A percentile compares a stretch with the other conserved stretches of the same genome.
These are phyloP conservation scores for Pollenia angustigena DNA, from an alignment of 2,888 invertebrate species.

Conservation along the genomic window DNA sequence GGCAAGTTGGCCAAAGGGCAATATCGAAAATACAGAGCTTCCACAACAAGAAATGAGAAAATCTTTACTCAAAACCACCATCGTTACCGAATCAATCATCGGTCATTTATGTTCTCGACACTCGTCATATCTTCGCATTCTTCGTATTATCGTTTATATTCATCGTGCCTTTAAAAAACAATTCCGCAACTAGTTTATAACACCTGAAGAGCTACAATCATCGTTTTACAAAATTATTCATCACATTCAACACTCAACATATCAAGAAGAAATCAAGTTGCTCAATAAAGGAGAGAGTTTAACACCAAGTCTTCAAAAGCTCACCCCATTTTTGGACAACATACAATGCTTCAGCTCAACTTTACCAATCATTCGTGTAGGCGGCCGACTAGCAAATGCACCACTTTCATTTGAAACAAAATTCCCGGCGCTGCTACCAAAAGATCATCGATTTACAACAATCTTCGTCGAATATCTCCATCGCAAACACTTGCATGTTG, in stretches of 20 bases:
- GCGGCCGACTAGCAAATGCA: slow-evolving; percentile 7
- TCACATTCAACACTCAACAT: slow-evolving; percentile 28
- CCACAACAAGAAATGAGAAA: slow-evolving; percentile 61
- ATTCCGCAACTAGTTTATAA: background rate
- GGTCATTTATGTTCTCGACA: slow-evolving; percentile 32
- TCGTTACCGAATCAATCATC: slow-evolving; percentile 29
- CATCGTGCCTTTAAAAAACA: slow-evolving; percentile 25
- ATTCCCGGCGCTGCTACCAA: slow-evolving; percentile 69
- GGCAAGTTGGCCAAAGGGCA: slow-evolving; percentile 8
- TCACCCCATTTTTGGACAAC: slow-evolving; percentile 29
- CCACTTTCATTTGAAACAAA: slow-evolving; percentile 74
- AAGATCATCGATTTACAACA: slow-evolving; percentile 8
- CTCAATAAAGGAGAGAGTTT: slow-evolving; percentile 4
- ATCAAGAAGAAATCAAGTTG: background rate
- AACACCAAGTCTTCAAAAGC: slow-evolving; percentile 21
- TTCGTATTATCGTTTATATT: slow-evolving; percentile 49
- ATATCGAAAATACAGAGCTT: slow-evolving; percentile 62
- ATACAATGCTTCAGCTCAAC: background rate
- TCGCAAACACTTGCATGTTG: slow-evolving; percentile 29
- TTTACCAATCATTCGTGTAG: slow-evolving; percentile 69
- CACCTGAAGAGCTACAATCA: slow-evolving; percentile 2
- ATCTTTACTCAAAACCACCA: slow-evolving; percentile 13
- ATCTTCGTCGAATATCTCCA: slow-evolving; percentile 23
- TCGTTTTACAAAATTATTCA: slow-evolving; percentile 11
- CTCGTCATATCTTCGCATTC: slow-evolving; percentile 34